Conservation (phyloP, 2,113 vertebrate genomes). For the Coreoperca whiteheadi region DNA sequence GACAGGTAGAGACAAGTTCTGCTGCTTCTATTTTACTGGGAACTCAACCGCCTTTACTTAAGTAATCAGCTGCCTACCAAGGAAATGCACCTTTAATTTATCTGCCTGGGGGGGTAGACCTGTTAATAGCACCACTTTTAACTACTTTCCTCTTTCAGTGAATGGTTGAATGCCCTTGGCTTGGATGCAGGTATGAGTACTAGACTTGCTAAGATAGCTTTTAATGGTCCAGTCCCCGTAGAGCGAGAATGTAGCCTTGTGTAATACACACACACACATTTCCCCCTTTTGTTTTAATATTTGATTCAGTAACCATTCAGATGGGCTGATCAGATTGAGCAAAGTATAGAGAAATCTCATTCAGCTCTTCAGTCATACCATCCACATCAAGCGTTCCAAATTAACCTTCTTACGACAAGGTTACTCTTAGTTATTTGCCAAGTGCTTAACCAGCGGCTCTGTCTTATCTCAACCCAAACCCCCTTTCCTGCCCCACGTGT, state of each 20-base stretch:
- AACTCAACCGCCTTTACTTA: not conserved
- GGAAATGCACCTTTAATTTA: not conserved
- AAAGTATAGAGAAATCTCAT: not conserved
- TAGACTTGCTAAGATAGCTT: not conserved
- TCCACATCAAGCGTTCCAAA: not conserved
- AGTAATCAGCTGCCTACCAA: not conserved
- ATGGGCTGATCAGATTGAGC: not conserved
- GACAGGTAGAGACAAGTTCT: conserved; percentile 49
- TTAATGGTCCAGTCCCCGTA: not conserved
- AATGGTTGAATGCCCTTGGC: conserved; percentile 6
- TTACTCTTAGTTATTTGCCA: conserved; percentile 20
- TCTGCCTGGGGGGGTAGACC: not conserved
- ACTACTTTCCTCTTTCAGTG: conserved; percentile 34
- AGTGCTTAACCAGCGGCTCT: conserved; percentile 13
- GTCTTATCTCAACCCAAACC: conserved; percentile 14
- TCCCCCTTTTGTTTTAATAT: not conserved
- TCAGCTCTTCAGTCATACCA: not conserved
- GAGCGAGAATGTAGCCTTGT: not conserved
- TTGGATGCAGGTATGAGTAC: conserved; percentile 20
- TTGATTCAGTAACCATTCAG: not conserved
- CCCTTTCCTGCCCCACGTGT: conserved; percentile 42
- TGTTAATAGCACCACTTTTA: conserved; percentile 41
- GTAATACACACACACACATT: not conserved
- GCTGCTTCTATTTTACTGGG: not conserved
- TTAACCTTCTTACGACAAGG: not conserved